A percentile compares a stretch with the other conserved stretches of the same genome.
Conservation (phyloP, 1,140 invertebrate species). For the Aplysia californica region DNA sequence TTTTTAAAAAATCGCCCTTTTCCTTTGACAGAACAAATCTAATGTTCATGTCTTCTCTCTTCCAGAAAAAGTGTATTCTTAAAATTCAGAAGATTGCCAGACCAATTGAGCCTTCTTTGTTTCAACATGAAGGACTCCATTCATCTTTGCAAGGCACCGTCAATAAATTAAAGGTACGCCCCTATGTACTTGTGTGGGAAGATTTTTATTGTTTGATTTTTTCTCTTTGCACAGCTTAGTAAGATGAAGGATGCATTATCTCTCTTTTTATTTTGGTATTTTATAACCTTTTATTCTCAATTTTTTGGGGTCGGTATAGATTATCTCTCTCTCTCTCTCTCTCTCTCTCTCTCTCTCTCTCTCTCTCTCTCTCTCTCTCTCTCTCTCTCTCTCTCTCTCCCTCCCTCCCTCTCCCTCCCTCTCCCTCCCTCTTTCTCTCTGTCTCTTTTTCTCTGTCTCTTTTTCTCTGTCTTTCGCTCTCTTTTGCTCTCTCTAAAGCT, state of each 20-base stretch:
- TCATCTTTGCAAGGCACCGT: constrained; percentile 2
- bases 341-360: background rate
- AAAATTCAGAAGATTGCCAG: constrained; percentile 9
- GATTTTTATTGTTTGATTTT: background rate
- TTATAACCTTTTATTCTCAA: background rate
- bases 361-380: background rate
- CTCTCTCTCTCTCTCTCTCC: too few species aligned
- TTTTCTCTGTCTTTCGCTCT: too few species aligned
- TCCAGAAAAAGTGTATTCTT: background rate
- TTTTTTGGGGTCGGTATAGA: background rate
- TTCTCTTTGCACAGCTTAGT: background rate
- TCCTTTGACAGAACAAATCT: too few species aligned
- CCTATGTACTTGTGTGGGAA: background rate
- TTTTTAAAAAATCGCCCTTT: too few species aligned
- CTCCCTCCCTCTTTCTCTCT: too few species aligned
- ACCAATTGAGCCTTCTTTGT: background rate
- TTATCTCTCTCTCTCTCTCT: too few species aligned
- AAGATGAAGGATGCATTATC: background rate
- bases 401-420: too few species aligned
- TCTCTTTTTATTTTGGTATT: background rate
- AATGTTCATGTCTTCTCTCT: background rate
- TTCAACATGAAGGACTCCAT: constrained; percentile 9
- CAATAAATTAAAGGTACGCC: constrained; percentile 10
- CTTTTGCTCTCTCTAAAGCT: too few species aligned
- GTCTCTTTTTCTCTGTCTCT: too few species aligned